Base-by-base conservation (phyloP, 1,140 invertebrate genomes). In the Drosophila chauvacae region DNA sequence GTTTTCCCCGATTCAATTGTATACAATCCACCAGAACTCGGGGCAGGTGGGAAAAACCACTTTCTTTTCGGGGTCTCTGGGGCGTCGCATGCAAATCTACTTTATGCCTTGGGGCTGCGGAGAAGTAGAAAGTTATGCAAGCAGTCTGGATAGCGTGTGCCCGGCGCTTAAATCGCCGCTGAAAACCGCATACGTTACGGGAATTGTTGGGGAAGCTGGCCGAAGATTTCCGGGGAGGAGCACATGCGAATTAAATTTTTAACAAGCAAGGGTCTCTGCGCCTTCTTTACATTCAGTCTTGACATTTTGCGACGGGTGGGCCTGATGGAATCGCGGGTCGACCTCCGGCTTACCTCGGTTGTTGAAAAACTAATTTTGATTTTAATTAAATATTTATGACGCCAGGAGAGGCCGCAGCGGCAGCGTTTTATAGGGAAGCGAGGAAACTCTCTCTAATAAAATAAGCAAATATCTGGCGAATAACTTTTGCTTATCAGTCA, bases 401-500 rank as follows among this genome's bases (percentile, higher is more conserved):
- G 66, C 48, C 44, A 16, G 14, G 42, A 50, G 35, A n/a, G 20
- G 20, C 37, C 41, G 11, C 18, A 45, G 41, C 45, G 45, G 41
- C 68, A 45, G 59, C 42, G 18, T 62, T 66, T 47, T 48, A 16
- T 11, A 55, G 47, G 28, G 16, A 47, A 44, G 23, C 30, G 44
- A 16, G 48, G 35, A 73, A 68, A 69, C 63, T 63, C 70, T 80
- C 65, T 80, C 65, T 81, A 81, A 86, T 80, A 90, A 90, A 90
- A 90, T 86, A 90, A 81, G 53, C 78, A 90, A 86, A 91, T 90
- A 88, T 73, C 77, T 79, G 75, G 81, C 78, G 77, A 88, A 91
- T 91, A 91, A 90, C 86, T 91, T 91, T 81, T 75, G 84, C 81
- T 91, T 91, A 91, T 91, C 90, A 90, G 81, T 83, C 86, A 80